Base-by-base conservation (phyloP, 2,888 invertebrate species). In the Sclerodermus sp. region DNA sequence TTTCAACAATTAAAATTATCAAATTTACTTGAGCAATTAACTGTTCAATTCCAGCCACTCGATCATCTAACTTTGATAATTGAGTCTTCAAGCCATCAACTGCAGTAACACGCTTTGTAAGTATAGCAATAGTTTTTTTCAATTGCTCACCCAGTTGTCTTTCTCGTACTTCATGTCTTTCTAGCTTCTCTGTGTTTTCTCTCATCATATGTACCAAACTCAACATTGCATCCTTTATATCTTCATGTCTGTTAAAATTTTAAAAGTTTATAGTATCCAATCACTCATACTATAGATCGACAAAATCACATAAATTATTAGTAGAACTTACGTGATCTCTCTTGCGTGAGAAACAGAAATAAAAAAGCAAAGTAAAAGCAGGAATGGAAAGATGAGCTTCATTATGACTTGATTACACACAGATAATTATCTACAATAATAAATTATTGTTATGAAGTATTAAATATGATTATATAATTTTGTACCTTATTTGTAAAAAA, bases 151-250 rank as follows among this genome's bases (percentile, higher is more conserved):
- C 91, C 16, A 91, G 79, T 0, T 86, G 86, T 57, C 90, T 84
- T 75, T 93, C 92, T 10, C 93, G 81, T 64, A 84, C 86, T 74
- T 93, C 93, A 76, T 93, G 93, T 13, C 93, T 81, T 70, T 93
- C 92, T 55, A 93, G 76, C 79, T 92, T 93, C 70, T 90, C 90
- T 57, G 90, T 91, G 44, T 89, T 85, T 34, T 86, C 83, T 39
- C 90, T 84, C 74, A 91, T 87, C 75, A 91, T 89, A 70, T 90
- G 89, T 9, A 91, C 88, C 50, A 93, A 79, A 15, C 91, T 90
- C 56, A 92, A 76, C 73, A 93, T 86, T 0, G 90, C 91, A 67
- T 90, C 88, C 56, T 89, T 84, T 58, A 90, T 88, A 48, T 78
- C 76, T 55, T 76, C 78, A 49, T 75, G 73, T 2, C 73, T 75